A percentile compares a stretch with the other conserved stretches of the same genome.
Conservation (phyloP, 2,797 vertebrate genomes). For the Bradypodion ventrale region DNA sequence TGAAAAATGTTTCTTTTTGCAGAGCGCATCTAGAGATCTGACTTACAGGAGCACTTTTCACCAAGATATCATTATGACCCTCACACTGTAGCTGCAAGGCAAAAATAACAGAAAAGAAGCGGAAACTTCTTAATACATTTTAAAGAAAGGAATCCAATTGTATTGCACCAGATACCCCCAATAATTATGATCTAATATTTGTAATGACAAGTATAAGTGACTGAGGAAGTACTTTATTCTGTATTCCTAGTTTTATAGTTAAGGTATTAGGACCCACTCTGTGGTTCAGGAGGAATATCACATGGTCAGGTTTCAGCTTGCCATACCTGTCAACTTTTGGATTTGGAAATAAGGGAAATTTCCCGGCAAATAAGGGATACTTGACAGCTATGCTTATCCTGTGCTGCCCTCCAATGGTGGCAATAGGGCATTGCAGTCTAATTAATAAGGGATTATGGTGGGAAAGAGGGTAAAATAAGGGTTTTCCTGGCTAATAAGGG, state of each 20-base stretch:
- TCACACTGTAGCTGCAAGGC: neutral
- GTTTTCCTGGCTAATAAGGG: too few species aligned
- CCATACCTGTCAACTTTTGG: too few species aligned
- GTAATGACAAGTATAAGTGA: too few species aligned
- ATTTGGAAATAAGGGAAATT: too few species aligned
- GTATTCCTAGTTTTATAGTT: neutral
- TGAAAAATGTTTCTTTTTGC: slow-evolving; percentile 13
- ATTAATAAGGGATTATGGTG: too few species aligned
- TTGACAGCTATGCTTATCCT: too few species aligned
- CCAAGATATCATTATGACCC: slow-evolving; percentile 34
- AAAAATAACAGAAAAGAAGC: slow-evolving; percentile 33
- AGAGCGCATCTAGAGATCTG: neutral
- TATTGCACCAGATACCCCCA: neutral
- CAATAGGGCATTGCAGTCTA: too few species aligned
- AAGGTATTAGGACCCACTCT: neutral
- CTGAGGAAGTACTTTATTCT: neutral
- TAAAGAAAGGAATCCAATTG: neutral
- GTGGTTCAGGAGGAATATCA: neutral
- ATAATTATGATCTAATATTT: too few species aligned
- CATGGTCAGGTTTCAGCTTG: neutral
- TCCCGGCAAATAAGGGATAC: too few species aligned
- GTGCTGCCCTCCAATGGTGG: too few species aligned
- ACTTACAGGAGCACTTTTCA: slow-evolving; percentile 34
- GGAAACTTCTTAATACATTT: neutral
- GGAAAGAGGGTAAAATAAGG: too few species aligned